Base-by-base conservation (phyloP, 2,113 vertebrate species). In the Engraulis encrasicolus region DNA sequence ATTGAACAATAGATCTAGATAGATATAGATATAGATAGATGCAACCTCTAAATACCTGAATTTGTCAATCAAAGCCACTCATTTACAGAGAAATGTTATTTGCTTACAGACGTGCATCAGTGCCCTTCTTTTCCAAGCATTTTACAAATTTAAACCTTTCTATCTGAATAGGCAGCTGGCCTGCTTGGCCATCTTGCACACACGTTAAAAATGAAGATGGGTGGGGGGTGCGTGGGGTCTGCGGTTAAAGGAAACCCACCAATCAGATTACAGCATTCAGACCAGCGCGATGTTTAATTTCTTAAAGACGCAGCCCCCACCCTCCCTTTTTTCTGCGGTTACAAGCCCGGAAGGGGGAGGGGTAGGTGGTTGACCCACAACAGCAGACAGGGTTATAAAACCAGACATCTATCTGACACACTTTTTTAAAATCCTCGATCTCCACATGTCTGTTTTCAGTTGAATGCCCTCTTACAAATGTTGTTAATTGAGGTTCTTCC, bases 201-300 rank as follows among this genome's bases (percentile, higher is more conserved):
- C 23, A 20, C 19, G n/a, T 66, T 66, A 23, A 66, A n/a, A n/a
- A 66, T 3, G n/a, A n/a, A n/a, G n/a, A n/a, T n/a, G n/a, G n/a
- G n/a, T n/a, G 58, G 58, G 58, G 20, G 23, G 12, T 17, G 66
- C 66, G 27, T 74, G 66, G 31, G 66, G 66, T 74, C 23, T 74
- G 66, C 23, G 31, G 66, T 14, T 74, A 0, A 74, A 36, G 27
- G 66, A 74, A 66, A 27, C 66, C 66, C 50, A 58, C 80, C 23
- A 81, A 79, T 85, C 84, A 82, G 18, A 78, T 82, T 49, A 52
- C 6, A 78, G n/a, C 80, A 79, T 54, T 23, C 37, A 40, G 37
- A 48, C 12, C 23, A 45, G 80, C 84, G 84, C 80, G 80, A 82
- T 74, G 78, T 85, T 85, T 81, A 80, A 85, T 82, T 85, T 82